A percentile compares a stretch with the other conserved stretches of the same genome.
These are phyloP conservation scores for Bovichtus diacanthus DNA, from an alignment of 2,797 vertebrate species.

Conservation along the genomic window DNA sequence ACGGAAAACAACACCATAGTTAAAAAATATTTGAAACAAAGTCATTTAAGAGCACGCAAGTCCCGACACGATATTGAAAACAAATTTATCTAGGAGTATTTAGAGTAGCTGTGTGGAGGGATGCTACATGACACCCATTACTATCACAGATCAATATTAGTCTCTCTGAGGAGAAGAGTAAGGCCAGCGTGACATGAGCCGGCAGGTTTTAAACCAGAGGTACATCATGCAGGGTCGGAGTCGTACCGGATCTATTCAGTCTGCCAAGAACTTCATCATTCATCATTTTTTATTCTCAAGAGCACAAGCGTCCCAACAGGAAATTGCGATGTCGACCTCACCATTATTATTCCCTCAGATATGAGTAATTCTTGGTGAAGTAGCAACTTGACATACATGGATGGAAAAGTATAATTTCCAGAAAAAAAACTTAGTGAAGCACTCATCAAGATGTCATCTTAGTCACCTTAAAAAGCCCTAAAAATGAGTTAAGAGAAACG, in stretches of 20 bases:
- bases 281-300: constrained; percentile 19
- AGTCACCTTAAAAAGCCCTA: not conserved
- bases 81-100: too few relatives aligned
- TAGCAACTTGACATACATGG: constrained; percentile 1
- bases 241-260: constrained; percentile 4
- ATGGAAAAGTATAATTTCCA: not conserved
- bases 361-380: constrained; percentile 17
- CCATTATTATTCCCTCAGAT: constrained; percentile 5
- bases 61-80: not conserved
- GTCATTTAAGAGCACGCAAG: not conserved
- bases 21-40: not conserved
- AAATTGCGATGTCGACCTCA: constrained; percentile 12
- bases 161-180: not conserved
- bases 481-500: not conserved
- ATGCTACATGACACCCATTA: not conserved
- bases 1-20: too few relatives aligned
- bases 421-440: not conserved
- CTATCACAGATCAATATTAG: not conserved
- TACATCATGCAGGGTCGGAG: not conserved
- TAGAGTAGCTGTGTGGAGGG: too few relatives aligned
- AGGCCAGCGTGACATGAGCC: constrained; percentile 12
- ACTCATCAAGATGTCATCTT: not conserved
- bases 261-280: constrained; percentile 23
- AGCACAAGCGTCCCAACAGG: not conserved
- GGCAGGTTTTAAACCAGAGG: constrained; percentile 18